phyloP scores from a whole-genome alignment of 2,113 vertebrate genomes.

The Neopipo cinnamomea region DNA sequence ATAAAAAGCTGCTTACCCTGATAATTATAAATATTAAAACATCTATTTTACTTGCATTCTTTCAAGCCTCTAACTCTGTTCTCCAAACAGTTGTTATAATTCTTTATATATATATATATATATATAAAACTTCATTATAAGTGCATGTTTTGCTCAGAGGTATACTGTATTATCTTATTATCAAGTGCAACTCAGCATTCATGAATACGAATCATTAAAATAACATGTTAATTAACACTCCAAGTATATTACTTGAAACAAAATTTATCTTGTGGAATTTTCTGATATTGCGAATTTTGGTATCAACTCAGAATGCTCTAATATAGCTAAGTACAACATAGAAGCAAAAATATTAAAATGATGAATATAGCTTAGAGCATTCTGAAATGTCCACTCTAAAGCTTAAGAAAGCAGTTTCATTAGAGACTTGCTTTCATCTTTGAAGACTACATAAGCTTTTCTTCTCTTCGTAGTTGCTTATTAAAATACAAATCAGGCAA shows the following conservation, averaged over 20 bases:
- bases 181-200: slow-evolving; percentile 5
- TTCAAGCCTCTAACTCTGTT: not conserved
- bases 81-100: not conserved
- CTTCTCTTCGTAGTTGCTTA: not conserved
- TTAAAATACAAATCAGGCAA: not conserved
- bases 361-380: not conserved
- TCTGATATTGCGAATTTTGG: not conserved
- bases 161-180: not conserved
- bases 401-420: not conserved
- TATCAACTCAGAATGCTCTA: not conserved
- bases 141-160: not conserved
- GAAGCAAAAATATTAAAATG: not conserved
- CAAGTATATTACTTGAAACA: not conserved
- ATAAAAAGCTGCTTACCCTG: not conserved
- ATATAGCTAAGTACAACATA: not conserved
- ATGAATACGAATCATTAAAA: not conserved
- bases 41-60: not conserved
- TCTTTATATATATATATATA: too few species aligned
- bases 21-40: slow-evolving; percentile 32
- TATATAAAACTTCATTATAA: not conserved
- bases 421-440: not conserved
- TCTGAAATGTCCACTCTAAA: not conserved
- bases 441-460: not conserved
- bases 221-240: not conserved
- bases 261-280: not conserved